Evolutionary conservation across 2,113 vertebrate species (phyloP).

Genomic region (Monopterus albus): DNA sequence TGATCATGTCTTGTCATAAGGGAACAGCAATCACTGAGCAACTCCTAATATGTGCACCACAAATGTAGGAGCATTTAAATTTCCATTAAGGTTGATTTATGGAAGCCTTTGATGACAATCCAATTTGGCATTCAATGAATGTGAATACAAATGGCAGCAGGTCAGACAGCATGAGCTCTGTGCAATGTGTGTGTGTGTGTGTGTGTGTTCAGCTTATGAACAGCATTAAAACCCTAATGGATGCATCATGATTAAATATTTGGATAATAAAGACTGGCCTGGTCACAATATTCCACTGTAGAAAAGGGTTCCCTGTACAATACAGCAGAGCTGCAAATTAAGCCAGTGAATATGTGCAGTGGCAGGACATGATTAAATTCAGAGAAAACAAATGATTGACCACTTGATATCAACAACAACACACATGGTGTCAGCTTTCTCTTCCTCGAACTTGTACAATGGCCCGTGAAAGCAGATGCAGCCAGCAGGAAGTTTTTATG

Average conservation of each 20-base stretch:
- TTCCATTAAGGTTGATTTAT: slow-evolving; percentile 59
- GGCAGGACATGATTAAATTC: slow-evolving; percentile 37
- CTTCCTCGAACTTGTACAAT: neutral
- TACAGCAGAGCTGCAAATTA: slow-evolving; percentile 45
- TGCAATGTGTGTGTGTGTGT: too few species aligned
- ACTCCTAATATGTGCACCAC: neutral
- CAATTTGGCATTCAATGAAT: slow-evolving; percentile 51
- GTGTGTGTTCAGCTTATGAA: slow-evolving; percentile 46
- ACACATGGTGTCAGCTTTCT: neutral
- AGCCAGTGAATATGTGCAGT: slow-evolving; percentile 24
- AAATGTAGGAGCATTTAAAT: slow-evolving; percentile 13
- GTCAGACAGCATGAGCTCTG: slow-evolving; percentile 15
- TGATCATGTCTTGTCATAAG: neutral
- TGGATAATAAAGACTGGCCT: slow-evolving; percentile 10
- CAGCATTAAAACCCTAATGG: slow-evolving; percentile 49
- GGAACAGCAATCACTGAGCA: neutral
- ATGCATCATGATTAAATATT: slow-evolving; percentile 49
- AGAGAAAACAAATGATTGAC: slow-evolving; percentile 41
- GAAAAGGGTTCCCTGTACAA: slow-evolving; percentile 37
- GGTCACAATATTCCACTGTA: slow-evolving; percentile 25
- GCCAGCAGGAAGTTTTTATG: neutral
- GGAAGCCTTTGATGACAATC: slow-evolving; percentile 39
- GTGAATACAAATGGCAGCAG: slow-evolving; percentile 17
- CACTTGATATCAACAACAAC: slow-evolving; percentile 21
- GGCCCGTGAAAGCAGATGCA: neutral